A percentile compares a stretch with the other conserved stretches of the same genome.
Evolutionary conservation across 1,140 invertebrate genomes (phyloP).

Genomic region (Euschistus heros): DNA sequence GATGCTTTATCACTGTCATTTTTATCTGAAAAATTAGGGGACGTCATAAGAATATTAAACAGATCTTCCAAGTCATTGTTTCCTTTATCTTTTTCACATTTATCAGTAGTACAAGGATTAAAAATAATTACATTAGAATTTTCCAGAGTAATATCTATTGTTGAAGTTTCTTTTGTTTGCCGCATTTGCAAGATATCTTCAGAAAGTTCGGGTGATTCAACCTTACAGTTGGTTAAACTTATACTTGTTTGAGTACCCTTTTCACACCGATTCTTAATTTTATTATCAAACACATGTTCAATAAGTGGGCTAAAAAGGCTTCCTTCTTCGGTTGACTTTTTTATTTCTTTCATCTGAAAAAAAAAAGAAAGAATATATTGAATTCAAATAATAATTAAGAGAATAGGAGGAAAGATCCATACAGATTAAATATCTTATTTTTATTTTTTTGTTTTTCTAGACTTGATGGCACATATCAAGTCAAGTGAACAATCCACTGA

Average conservation of each 20-base stretch:
- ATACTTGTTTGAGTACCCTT: conserved; percentile 11
- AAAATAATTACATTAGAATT: conserved; percentile 9
- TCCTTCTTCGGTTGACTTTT: conserved; percentile 6
- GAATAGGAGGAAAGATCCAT: background rate
- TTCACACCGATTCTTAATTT: background rate
- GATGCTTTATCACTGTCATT: background rate
- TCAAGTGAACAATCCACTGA: no score
- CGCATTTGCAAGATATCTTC: conserved; percentile 1
- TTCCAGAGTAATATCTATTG: background rate
- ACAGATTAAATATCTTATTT: background rate
- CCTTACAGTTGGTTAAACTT: background rate
- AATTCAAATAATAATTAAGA: background rate
- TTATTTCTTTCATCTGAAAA: conserved; percentile 13
- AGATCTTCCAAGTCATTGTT: conserved; percentile 5
- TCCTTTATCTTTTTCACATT: background rate
- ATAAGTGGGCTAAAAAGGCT: conserved; percentile 1
- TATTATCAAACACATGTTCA: background rate
- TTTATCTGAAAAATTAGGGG: background rate
- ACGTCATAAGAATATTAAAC: conserved; percentile 4
- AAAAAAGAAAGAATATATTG: background rate
- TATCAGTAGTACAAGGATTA: background rate
- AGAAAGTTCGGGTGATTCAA: background rate
- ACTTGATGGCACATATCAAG: background rate
- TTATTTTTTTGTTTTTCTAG: background rate
- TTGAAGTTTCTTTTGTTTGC: conserved; percentile 1